Conservation (phyloP, 2,113 vertebrate species). For the Promerops cafer region DNA sequence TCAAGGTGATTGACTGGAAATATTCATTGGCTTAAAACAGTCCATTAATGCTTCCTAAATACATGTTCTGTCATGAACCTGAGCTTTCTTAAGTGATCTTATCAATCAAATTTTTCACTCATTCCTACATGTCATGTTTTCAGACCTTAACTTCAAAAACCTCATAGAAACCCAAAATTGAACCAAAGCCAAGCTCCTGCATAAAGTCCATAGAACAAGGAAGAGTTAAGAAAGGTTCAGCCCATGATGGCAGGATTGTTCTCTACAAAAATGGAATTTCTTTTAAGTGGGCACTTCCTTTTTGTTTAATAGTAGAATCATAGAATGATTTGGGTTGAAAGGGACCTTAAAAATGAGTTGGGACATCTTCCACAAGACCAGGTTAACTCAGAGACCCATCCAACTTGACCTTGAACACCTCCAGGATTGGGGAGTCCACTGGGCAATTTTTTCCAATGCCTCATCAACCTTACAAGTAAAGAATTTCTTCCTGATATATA, state of each 20-base stretch:
- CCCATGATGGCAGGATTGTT: background rate
- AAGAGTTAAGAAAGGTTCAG: background rate
- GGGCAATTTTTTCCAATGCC: background rate
- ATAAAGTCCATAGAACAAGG: background rate
- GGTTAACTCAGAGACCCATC: background rate
- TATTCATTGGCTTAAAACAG: background rate
- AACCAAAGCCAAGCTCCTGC: background rate
- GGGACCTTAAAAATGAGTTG: background rate
- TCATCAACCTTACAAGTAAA: background rate
- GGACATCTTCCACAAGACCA: background rate
- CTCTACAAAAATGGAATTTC: background rate
- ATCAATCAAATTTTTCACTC: background rate
- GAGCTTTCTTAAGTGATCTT: background rate
- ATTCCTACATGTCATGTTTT: background rate
- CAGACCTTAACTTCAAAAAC: background rate
- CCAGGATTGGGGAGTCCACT: background rate
- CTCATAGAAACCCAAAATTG: background rate
- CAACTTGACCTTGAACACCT: background rate
- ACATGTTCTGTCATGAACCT: background rate
- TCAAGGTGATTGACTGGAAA: background rate
- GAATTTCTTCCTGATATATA: background rate
- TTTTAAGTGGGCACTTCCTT: background rate
- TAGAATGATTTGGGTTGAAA: background rate
- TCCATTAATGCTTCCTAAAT: background rate
- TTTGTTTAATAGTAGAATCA: background rate